Conservation (phyloP, 2,797 vertebrate genomes). For the Darevskia nairensis region DNA sequence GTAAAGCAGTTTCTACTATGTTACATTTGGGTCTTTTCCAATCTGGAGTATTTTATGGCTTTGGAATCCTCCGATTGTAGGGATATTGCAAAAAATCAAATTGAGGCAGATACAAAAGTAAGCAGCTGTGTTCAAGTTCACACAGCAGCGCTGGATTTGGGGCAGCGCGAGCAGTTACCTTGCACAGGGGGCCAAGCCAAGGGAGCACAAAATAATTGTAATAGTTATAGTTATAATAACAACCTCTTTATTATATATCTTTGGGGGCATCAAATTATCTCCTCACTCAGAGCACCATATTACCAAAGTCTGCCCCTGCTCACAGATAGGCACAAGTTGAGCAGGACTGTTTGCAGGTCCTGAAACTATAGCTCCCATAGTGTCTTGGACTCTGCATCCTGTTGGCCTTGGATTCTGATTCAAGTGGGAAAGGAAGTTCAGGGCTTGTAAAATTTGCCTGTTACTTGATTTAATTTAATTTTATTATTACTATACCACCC, state of each 20-base stretch:
- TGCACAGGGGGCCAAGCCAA: too few relatives aligned
- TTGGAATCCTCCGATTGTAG: background rate
- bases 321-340: background rate
- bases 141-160: too few relatives aligned
- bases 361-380: too few relatives aligned
- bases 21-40: background rate
- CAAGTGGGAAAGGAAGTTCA: background rate
- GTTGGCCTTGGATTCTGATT: background rate
- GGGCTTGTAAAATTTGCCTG: background rate
- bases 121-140: background rate
- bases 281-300: too few relatives aligned
- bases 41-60: background rate
- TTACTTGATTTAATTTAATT: too few relatives aligned
- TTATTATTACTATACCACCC: too few relatives aligned
- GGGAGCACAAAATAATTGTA: too few relatives aligned
- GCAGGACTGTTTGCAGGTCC: background rate
- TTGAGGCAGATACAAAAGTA: background rate
- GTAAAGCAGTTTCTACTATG: background rate
- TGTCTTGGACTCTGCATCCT: too few relatives aligned
- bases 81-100: background rate
- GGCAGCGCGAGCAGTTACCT: too few relatives aligned
- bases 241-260: too few relatives aligned
- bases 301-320: background rate
- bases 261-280: too few relatives aligned
- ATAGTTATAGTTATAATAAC: too few relatives aligned